Evolutionary conservation across 2,888 invertebrate genomes (phyloP), one percentile per base, ranked within the genome.

Genomic region (Podotricha telesiphe): DNA sequence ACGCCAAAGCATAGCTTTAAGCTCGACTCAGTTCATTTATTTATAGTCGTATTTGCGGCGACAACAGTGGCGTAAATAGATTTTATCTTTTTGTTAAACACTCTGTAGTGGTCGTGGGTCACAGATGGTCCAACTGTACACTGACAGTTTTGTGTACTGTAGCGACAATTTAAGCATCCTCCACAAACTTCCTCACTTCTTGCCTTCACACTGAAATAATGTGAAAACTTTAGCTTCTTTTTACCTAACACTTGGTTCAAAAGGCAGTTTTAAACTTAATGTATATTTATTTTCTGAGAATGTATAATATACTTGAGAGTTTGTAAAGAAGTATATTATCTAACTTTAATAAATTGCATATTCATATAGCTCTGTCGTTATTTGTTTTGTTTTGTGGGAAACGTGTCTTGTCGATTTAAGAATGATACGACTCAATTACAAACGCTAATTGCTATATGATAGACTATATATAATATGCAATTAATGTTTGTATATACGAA

Each of bases 91-190:
- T 62, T 62, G 47, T 42, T 53, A 47, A 47, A 62, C 34, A 51
- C 53, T n/a, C 20, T 53, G 51, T 53, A 62, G 61, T 51, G 61
- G 67, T 67, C 67, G 77, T 72, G 75, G 79, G 82, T 76, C 83
- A 78, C 86, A 85, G 85, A 84, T 85, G 86, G 79, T 78, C 77
- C 77, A 70, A 67, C 74, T 76, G 77, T 72, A 75, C 77, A 73
- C 76, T 77, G 76, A 76, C 80, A 64, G 51, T 64, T 59, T 64
- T 67, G 56, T 78, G 81, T 79, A 79, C 78, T 70, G 77, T 79
- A 80, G 82, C 80, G 82, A 85, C 85, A 83, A 85, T 86, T 86
- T 86, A 83, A 83, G 77, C 82, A 80, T 80, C 81, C 78, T 72
- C 78, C 73, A 71, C 81, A 77, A 70, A 87, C 79, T 86, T 84